Conservation (phyloP, 1,140 invertebrate genomes). For the Chrysomallon squamiferum region DNA sequence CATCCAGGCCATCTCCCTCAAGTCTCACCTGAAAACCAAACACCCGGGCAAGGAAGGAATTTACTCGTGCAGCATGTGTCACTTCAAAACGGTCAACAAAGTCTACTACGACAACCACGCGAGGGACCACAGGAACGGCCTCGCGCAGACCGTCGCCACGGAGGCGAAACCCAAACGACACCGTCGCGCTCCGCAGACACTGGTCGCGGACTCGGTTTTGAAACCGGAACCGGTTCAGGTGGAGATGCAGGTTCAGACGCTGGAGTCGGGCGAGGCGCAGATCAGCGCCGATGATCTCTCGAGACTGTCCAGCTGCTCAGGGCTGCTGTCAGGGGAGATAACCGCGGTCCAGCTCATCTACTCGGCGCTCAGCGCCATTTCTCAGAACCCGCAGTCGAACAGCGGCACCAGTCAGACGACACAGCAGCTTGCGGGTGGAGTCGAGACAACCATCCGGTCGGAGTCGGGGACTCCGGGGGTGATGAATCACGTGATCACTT, state of each 20-base stretch:
- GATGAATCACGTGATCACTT: constrained; percentile 47
- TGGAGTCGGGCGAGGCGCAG: constrained; percentile 32
- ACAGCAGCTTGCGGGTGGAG: constrained; percentile 21
- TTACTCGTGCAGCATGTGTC: constrained; percentile 69
- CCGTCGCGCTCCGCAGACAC: not conserved
- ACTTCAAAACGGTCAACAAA: constrained; percentile 70
- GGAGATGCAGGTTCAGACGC: constrained; percentile 42
- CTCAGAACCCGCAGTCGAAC: constrained; percentile 20
- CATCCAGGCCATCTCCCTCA: constrained; percentile 73
- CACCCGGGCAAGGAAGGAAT: constrained; percentile 69
- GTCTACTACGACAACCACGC: constrained; percentile 68
- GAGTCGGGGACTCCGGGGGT: constrained; percentile 32
- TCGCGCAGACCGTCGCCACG: constrained; percentile 40
- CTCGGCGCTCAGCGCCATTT: constrained; percentile 65
- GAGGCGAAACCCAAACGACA: not conserved
- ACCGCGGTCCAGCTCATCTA: constrained; percentile 68
- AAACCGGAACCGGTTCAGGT: constrained; percentile 21
- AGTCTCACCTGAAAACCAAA: constrained; percentile 72
- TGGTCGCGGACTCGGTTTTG: not conserved
- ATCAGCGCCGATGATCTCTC: constrained; percentile 43
- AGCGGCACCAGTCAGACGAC: not conserved
- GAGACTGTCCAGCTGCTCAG: constrained; percentile 48
- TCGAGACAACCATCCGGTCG: constrained; percentile 39
- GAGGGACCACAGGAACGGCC: constrained; percentile 68
- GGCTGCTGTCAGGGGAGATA: constrained; percentile 64